Percentiles rank a stretch among this genome's conserved stretches.
These are phyloP conservation scores for Megamerina dolium DNA, from an alignment of 2,888 invertebrate species.

Conservation along the genomic window DNA sequence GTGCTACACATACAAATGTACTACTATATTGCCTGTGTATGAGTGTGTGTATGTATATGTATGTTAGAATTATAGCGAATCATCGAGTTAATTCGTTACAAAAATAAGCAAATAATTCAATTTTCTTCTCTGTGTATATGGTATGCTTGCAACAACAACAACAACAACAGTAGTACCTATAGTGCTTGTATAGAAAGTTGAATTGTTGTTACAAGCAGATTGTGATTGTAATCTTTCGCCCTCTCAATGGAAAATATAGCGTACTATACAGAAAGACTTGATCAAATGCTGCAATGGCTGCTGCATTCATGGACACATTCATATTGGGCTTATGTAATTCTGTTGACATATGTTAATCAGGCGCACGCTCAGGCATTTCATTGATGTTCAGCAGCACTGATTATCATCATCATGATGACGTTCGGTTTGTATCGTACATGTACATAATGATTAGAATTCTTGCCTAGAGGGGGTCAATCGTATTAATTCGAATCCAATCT, in stretches of 20 bases:
- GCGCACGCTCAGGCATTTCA: constrained; percentile 29
- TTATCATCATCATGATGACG: no score
- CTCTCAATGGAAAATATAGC: no score
- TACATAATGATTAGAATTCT: no score
- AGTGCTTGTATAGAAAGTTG: no score
- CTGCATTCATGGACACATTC: background rate
- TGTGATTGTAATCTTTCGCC: no score
- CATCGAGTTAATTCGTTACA: constrained; percentile 38
- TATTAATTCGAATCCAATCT: constrained; percentile 47
- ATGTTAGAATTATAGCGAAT: no score
- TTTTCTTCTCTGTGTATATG: constrained; percentile 18
- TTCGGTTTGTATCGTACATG: no score
- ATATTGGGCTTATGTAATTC: constrained; percentile 29
- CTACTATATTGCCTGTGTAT: no score
- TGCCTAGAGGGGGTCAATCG: constrained; percentile 42
- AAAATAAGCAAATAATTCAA: constrained; percentile 43
- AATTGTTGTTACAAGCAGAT: background rate
- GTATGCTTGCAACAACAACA: background rate
- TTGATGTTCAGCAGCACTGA: constrained; percentile 28
- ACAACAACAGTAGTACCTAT: background rate
- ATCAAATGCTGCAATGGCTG: constrained; percentile 2
- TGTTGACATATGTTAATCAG: constrained; percentile 50
- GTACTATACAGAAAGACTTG: no score
- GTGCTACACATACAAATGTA: no score
- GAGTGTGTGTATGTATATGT: no score